Percentiles rank a stretch among this genome's conserved stretches.
These are phyloP conservation scores for Polypterus bichir DNA, from an alignment of 2,113 vertebrate species.

Conservation along the genomic window DNA sequence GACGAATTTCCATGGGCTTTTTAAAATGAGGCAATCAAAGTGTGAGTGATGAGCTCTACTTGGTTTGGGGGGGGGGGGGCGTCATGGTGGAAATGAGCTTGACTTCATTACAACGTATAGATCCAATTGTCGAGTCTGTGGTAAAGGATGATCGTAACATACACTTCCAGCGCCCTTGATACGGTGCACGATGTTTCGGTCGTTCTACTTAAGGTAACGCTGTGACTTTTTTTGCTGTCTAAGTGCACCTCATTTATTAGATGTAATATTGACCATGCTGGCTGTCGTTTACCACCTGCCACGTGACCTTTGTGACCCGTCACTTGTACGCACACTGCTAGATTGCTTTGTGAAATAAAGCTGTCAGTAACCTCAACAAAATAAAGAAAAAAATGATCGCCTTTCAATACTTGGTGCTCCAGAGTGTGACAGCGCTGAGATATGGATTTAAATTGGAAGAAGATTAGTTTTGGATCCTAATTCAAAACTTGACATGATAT, in stretches of 20 bases:
- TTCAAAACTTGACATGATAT: slow-evolving; percentile 87
- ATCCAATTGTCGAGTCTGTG: not conserved
- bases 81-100: not conserved
- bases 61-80: slow-evolving; percentile 6
- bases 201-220: too few relatives aligned
- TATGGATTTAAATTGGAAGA: slow-evolving; percentile 94
- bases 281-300: slow-evolving; percentile 42
- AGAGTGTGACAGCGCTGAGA: slow-evolving; percentile 84
- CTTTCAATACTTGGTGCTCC: slow-evolving; percentile 66
- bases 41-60: not conserved
- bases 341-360: slow-evolving; percentile 99
- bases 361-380: slow-evolving; percentile 88
- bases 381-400: slow-evolving; percentile 77
- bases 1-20: not conserved
- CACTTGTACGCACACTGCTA: slow-evolving; percentile 75
- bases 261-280: slow-evolving; percentile 27
- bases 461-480: slow-evolving; percentile 93
- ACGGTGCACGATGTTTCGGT: too few relatives aligned
- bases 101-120: not conserved
- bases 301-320: slow-evolving; percentile 77
- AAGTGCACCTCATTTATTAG: slow-evolving; percentile 8
- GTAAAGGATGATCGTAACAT: too few relatives aligned
- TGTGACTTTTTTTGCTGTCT: too few relatives aligned
- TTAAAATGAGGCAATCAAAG: not conserved
- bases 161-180: too few relatives aligned